Conservation (phyloP, 2,797 vertebrate species). For the Antennarius maculatus region DNA sequence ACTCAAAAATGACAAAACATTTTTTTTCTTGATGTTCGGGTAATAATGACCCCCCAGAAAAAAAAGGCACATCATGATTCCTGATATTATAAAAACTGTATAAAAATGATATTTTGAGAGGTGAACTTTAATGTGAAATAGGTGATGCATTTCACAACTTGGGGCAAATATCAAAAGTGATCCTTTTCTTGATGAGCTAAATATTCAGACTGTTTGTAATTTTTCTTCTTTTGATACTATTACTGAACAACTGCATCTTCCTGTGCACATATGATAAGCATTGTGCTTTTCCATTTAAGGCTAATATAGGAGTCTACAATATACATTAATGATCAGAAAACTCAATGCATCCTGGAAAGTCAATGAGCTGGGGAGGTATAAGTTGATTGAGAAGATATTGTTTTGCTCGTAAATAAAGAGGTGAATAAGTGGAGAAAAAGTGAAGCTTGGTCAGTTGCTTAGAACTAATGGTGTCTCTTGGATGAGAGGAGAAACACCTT, state of each 20-base stretch:
- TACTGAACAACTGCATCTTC: conserved; percentile 22
- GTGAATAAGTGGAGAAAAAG: too few species aligned
- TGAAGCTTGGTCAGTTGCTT: too few species aligned
- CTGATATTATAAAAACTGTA: conserved; percentile 16
- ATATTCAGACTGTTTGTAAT: conserved; percentile 15
- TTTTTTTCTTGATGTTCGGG: conserved; percentile 10
- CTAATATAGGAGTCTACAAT: conserved; percentile 24
- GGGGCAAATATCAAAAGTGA: conserved; percentile 41
- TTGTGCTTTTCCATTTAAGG: conserved; percentile 32
- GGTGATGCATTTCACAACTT: conserved; percentile 18
- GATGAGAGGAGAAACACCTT: too few species aligned
- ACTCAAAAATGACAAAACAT: conserved; percentile 6
- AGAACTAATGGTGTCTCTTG: too few species aligned
- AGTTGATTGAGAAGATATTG: too few species aligned
- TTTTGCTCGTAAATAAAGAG: too few species aligned
- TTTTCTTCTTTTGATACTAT: conserved; percentile 37
- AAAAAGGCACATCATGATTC: background rate
- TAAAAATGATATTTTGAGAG: conserved; percentile 11
- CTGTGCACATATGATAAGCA: conserved; percentile 20
- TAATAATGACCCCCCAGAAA: conserved; percentile 8
- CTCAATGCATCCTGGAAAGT: background rate
- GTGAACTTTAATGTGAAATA: conserved; percentile 7
- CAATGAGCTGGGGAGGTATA: too few species aligned
- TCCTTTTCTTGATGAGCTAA: conserved; percentile 17
- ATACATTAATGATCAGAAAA: conserved; percentile 10